Evolutionary conservation across 2,888 invertebrate species (phyloP).

Genomic region (Monoplex corrugatus): DNA sequence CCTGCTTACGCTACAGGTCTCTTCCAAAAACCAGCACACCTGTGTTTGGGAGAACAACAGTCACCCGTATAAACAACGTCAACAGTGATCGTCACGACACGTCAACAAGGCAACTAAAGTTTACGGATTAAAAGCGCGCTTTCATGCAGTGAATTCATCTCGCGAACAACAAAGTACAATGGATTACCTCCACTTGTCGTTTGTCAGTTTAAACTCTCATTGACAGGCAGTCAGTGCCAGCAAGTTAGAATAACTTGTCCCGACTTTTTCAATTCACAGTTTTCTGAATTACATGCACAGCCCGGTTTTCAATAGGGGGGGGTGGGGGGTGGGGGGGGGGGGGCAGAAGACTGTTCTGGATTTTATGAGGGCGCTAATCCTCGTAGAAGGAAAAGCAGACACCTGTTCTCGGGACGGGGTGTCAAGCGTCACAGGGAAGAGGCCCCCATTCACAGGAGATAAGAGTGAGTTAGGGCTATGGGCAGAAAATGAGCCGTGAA

Average conservation of each 20-base stretch:
- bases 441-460: not conserved
- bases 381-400: not conserved
- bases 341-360: not conserved
- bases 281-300: no score
- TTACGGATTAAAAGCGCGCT: not conserved
- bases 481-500: constrained; percentile 41
- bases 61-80: no score
- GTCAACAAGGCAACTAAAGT: no score
- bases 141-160: not conserved
- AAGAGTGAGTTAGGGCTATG: not conserved
- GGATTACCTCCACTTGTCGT: not conserved
- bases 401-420: not conserved
- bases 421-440: constrained; percentile 11
- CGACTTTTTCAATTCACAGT: no score
- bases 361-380: not conserved
- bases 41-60: no score
- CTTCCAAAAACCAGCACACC: no score
- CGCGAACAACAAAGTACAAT: not conserved
- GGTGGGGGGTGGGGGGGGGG: no score
- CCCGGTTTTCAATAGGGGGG: no score
- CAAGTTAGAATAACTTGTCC: not conserved
- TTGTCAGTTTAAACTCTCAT: not conserved
- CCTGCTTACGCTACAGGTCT: no score
- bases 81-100: no score
- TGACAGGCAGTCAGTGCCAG: not conserved